phyloP scores from a whole-genome alignment of 2,113 vertebrate genomes.

The Himantopus leucocephalus region DNA sequence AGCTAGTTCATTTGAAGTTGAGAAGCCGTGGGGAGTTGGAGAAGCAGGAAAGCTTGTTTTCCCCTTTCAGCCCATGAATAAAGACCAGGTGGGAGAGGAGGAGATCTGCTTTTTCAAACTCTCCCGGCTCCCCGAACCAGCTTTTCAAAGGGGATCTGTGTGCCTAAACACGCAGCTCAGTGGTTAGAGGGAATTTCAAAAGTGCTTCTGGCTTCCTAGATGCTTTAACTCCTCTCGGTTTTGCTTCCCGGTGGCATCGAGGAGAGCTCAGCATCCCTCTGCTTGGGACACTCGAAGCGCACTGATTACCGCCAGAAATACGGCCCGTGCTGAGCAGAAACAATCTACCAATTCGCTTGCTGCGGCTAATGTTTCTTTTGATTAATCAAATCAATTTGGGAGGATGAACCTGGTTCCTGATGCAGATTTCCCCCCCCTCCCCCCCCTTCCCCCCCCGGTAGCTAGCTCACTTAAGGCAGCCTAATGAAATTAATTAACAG shows the following conservation, averaged over 20 bases:
- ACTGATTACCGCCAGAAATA: not conserved
- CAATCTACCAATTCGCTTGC: not conserved
- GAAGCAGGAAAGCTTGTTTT: not conserved
- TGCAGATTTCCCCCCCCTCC: not conserved
- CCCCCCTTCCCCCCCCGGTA: not conserved
- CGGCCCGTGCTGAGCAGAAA: not conserved
- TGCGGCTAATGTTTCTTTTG: not conserved
- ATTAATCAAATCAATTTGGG: slow-evolving; percentile 49
- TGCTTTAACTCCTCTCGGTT: not conserved
- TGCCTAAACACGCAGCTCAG: not conserved
- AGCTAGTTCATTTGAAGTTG: slow-evolving; percentile 9
- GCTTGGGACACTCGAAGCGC: not conserved
- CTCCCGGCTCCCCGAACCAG: accelerated
- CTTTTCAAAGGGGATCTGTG: not conserved
- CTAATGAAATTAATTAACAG: slow-evolving; percentile 61
- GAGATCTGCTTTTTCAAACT: not conserved
- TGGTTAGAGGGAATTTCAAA: not conserved
- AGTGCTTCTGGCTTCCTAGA: not conserved
- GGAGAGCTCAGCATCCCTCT: not conserved
- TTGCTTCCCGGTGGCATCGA: accelerated
- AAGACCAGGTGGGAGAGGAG: slow-evolving; percentile 42
- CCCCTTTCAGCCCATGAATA: slow-evolving; percentile 44
- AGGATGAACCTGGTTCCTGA: not conserved
- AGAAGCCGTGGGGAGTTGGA: not conserved
- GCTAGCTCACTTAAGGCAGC: slow-evolving; percentile 27